Conservation (phyloP, 53 echinoderm and acorn worm species). For the Arbacia lixula region DNA sequence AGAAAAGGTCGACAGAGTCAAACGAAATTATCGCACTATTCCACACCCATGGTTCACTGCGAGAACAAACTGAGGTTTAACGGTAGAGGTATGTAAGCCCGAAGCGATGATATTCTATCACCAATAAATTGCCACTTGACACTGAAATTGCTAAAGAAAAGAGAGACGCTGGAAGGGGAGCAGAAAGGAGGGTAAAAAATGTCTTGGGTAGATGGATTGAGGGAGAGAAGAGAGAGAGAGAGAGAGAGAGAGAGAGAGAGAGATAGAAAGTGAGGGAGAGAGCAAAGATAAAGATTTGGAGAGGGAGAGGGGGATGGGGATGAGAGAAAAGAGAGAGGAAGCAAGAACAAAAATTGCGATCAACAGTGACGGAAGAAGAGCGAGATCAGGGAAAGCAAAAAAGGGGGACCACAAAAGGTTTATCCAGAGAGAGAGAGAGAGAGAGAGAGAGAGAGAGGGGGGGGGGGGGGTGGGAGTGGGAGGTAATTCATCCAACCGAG, state of each 20-base stretch:
- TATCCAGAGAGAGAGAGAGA: neutral
- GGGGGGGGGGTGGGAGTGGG: neutral
- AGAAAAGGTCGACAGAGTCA: no score
- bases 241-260: neutral
- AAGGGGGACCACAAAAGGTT: no score
- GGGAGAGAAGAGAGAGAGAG: neutral
- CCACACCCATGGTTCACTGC: no score
- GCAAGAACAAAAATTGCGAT: neutral
- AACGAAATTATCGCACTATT: no score
- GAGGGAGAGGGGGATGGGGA: neutral
- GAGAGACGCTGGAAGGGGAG: neutral
- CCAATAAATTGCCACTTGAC: slow-evolving; percentile 32
- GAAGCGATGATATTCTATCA: slow-evolving; percentile 13
- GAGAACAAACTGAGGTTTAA: no score
- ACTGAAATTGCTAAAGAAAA: neutral
- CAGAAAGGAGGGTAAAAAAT: neutral
- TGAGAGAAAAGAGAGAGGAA: neutral
- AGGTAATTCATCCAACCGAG: neutral
- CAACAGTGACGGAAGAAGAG: neutral
- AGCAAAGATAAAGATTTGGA: no score
- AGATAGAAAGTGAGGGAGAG: neutral
- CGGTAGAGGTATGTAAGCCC: no score
- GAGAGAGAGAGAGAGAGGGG: neutral
- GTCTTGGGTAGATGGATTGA: no score
- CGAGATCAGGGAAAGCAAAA: neutral